Conservation (phyloP, 2,113 vertebrate genomes). For the Cnemophilus loriae region DNA sequence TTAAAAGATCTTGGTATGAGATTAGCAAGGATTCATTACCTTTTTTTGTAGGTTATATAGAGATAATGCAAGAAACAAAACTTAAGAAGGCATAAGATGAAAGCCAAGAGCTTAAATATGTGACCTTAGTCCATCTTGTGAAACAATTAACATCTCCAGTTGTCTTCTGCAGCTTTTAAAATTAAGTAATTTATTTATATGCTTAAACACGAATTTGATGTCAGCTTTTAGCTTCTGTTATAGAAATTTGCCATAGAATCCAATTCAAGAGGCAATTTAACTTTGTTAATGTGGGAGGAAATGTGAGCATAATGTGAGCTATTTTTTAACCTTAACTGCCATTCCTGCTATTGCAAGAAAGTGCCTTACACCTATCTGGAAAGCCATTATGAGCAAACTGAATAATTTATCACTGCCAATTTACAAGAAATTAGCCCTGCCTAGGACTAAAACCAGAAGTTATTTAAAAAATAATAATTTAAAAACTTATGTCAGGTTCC, state of each 20-base stretch:
- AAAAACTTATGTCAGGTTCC: neutral
- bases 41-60: neutral
- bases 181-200: neutral
- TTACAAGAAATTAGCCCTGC: neutral
- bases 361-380: neutral
- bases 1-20: neutral
- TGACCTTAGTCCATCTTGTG: neutral
- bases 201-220: neutral
- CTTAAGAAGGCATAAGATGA: neutral
- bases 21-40: neutral
- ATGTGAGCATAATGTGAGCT: neutral
- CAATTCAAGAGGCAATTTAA: slow-evolving; percentile 5
- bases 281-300: slow-evolving; percentile 29
- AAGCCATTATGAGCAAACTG: neutral
- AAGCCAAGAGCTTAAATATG: neutral
- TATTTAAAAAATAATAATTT: neutral
- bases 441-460: neutral
- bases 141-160: neutral
- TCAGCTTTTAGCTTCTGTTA: neutral
- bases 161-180: neutral
- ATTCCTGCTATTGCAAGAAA: neutral
- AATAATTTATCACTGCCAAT: slow-evolving; percentile 4
- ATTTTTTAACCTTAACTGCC: slow-evolving; percentile 25
- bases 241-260: neutral
- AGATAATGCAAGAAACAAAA: neutral